Conservation (phyloP, 2,113 vertebrate species). For the Oxyura jamaicensis region DNA sequence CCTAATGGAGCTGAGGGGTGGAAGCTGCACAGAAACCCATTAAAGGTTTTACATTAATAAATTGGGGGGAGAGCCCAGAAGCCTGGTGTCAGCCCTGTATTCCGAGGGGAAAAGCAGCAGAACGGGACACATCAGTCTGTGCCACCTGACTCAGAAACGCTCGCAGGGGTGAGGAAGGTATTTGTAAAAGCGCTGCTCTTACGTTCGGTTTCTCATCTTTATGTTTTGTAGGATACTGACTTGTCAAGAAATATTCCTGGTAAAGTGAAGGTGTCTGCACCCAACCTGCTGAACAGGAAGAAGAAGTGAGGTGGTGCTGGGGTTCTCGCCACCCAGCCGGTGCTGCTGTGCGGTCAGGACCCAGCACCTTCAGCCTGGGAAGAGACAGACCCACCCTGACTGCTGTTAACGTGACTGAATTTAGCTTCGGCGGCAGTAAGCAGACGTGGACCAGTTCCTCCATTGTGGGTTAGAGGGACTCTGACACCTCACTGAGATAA, state of each 20-base stretch:
- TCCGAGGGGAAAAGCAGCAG: neutral
- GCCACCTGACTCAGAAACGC: too few species aligned
- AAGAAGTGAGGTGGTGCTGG: slow-evolving; percentile 81
- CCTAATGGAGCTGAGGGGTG: neutral
- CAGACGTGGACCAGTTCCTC: neutral
- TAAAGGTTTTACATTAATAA: neutral
- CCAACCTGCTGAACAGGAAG: slow-evolving; percentile 89
- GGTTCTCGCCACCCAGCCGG: accelerated
- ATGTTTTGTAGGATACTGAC: slow-evolving; percentile 87
- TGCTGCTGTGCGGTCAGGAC: accelerated
- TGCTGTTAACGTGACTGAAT: accelerated
- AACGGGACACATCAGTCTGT: accelerated
- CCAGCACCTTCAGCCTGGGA: neutral
- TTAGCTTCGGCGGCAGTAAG: accelerated
- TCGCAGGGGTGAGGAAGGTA: accelerated
- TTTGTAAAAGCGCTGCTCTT: accelerated
- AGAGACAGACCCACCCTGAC: accelerated
- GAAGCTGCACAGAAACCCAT: neutral
- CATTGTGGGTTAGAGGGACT: neutral
- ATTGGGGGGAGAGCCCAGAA: accelerated
- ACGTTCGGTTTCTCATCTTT: accelerated
- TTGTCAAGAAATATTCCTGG: slow-evolving; percentile 95
- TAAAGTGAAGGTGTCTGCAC: slow-evolving; percentile 97
- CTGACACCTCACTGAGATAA: accelerated
- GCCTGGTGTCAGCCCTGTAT: accelerated